Conservation (phyloP, 2,797 vertebrate genomes). For the Heterohyrax brucei region DNA sequence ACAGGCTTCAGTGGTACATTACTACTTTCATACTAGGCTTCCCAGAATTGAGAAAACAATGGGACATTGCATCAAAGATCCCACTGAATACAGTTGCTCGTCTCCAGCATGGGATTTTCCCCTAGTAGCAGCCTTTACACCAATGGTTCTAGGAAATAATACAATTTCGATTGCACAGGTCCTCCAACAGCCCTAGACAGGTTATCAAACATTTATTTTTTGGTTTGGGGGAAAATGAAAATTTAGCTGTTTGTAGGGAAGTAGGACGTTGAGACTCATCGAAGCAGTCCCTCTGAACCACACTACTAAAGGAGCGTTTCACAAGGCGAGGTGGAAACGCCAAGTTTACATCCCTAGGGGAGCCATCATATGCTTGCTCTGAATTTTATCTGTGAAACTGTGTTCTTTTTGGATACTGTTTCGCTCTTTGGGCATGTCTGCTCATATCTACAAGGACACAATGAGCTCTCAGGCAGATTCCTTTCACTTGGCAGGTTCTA, state of each 20-base stretch:
- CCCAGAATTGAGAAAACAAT: constrained; percentile 82
- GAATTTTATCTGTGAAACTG: not conserved
- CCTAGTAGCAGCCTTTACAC: constrained; percentile 62
- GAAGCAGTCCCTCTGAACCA: constrained; percentile 45
- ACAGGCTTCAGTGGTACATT: constrained; percentile 78
- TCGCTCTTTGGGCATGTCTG: constrained; percentile 47
- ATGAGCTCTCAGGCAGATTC: constrained; percentile 30
- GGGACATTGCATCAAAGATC: constrained; percentile 67
- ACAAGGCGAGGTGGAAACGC: constrained; percentile 41
- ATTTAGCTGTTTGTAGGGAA: constrained; percentile 61
- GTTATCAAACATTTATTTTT: constrained; percentile 33
- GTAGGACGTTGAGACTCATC: constrained; percentile 54
- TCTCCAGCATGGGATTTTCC: constrained; percentile 53
- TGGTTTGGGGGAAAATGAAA: constrained; percentile 56
- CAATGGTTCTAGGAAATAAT: constrained; percentile 50
- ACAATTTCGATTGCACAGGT: constrained; percentile 56
- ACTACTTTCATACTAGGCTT: constrained; percentile 79
- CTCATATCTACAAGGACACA: constrained; percentile 14
- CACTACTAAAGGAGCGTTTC: constrained; percentile 45
- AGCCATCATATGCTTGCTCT: not conserved
- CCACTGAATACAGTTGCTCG: constrained; percentile 76
- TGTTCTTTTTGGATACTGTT: constrained; percentile 16
- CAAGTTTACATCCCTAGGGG: constrained; percentile 48
- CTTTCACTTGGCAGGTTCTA: constrained; percentile 57
- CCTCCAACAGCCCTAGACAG: constrained; percentile 61